Percentiles rank a stretch among this genome's conserved stretches.
These are phyloP conservation scores for Vireo griseus DNA, from an alignment of 2,797 vertebrate genomes.

Conservation along the genomic window DNA sequence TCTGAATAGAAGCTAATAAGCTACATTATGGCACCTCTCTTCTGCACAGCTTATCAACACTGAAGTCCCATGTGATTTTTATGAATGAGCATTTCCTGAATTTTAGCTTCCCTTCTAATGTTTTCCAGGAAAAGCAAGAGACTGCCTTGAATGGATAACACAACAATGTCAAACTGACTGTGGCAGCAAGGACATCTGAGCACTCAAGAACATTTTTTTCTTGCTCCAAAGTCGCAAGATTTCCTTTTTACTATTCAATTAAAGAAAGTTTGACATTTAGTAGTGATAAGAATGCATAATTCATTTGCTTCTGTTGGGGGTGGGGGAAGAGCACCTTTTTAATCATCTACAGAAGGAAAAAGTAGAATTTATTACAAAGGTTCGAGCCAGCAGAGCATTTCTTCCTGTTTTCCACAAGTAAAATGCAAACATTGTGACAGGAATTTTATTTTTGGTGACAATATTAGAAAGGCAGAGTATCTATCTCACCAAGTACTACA, in stretches of 20 bases:
- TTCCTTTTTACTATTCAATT: slow-evolving; percentile 1
- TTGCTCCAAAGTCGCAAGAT: background rate
- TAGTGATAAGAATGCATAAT: background rate
- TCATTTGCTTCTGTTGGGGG: background rate
- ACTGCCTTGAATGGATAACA: slow-evolving; percentile 33
- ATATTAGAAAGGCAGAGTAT: background rate
- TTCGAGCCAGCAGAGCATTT: background rate
- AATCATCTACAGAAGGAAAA: background rate
- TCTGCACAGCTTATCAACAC: background rate
- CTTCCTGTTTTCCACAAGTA: slow-evolving; percentile 24
- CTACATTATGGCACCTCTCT: background rate
- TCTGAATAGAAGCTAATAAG: background rate
- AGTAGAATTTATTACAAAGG: background rate
- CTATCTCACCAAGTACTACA: background rate
- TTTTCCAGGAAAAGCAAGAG: slow-evolving; percentile 42
- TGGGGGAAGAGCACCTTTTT: background rate
- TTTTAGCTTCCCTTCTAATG: background rate
- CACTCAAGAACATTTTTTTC: background rate
- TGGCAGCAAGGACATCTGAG: background rate
- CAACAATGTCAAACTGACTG: background rate
- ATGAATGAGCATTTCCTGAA: slow-evolving; percentile 13
- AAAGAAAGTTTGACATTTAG: background rate
- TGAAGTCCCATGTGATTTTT: background rate
- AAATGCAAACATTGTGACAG: background rate
- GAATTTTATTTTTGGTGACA: background rate